Evolutionary conservation across 2,113 vertebrate species (phyloP).

Genomic region (Psittacara wagleri): DNA sequence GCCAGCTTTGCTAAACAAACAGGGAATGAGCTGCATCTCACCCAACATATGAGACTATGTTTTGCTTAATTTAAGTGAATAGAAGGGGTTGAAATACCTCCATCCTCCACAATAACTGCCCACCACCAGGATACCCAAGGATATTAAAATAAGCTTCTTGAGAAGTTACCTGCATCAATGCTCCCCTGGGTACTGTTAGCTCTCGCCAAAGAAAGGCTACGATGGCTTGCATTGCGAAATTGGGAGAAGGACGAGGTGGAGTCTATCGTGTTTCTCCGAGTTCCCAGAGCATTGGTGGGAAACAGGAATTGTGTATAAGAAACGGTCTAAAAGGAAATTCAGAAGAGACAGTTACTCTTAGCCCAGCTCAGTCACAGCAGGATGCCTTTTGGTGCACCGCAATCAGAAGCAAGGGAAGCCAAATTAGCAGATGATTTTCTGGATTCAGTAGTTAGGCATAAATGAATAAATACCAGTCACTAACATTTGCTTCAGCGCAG

Average conservation of each 20-base stretch:
- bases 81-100: not conserved
- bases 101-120: not conserved
- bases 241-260: slow-evolving; percentile 95
- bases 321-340: slow-evolving; percentile 82
- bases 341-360: not conserved
- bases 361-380: not conserved
- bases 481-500: not conserved
- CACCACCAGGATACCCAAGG: not conserved
- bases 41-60: not conserved
- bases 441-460: not conserved
- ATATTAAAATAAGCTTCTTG: not conserved
- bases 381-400: not conserved
- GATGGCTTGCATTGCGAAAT: slow-evolving; percentile 92
- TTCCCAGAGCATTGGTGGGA: slow-evolving; percentile 90
- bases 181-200: slow-evolving; percentile 96
- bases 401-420: not conserved
- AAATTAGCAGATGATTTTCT: not conserved
- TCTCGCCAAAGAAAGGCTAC: slow-evolving; percentile 91
- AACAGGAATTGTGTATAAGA: slow-evolving; percentile 97
- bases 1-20: not conserved
- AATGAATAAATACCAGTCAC: not conserved
- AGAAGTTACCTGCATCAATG: slow-evolving; percentile 87
- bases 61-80: not conserved
- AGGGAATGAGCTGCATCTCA: not conserved
- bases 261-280: slow-evolving; percentile 93